phyloP scores from a whole-genome alignment of 2,888 invertebrate genomes.

The Colostygia pectinataria region DNA sequence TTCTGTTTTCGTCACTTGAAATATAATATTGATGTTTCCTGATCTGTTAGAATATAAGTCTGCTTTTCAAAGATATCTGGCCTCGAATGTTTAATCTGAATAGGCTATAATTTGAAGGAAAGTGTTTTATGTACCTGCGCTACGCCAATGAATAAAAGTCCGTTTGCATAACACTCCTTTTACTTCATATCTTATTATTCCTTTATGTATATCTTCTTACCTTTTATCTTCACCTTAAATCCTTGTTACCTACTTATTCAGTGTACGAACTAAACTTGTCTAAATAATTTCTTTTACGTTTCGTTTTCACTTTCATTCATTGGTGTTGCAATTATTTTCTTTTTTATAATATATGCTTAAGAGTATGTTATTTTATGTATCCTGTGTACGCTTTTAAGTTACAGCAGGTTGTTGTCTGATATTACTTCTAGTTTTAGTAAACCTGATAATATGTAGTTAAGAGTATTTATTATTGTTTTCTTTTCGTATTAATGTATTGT shows the following conservation, averaged over 20 bases:
- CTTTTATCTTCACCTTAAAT: constrained; percentile 6
- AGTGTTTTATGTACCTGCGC: constrained; percentile 72
- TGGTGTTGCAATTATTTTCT: constrained; percentile 64
- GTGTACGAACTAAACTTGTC: constrained; percentile 11
- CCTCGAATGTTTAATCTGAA: constrained; percentile 54
- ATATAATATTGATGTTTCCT: constrained; percentile 54
- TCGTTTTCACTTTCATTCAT: constrained; percentile 52
- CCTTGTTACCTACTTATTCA: constrained; percentile 16
- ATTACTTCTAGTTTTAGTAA: constrained; percentile 35
- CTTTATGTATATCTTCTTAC: constrained; percentile 18
- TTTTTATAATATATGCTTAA: constrained; percentile 47
- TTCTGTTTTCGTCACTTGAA: constrained; percentile 54
- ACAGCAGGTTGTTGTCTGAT: constrained; percentile 56
- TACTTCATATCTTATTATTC: not conserved
- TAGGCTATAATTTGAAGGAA: constrained; percentile 59
- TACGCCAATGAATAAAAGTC: constrained; percentile 67
- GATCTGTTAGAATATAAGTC: constrained; percentile 41
- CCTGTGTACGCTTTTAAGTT: constrained; percentile 48
- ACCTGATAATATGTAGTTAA: constrained; percentile 46
- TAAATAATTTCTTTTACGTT: constrained; percentile 31
- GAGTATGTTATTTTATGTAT: constrained; percentile 44
- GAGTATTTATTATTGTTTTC: constrained; percentile 68
- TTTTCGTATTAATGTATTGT: constrained; percentile 67
- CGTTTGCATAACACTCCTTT: constrained; percentile 16
- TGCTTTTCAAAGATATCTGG: constrained; percentile 40